Evolutionary conservation across 1,140 invertebrate genomes (phyloP), one percentile per base, ranked within the genome.

Genomic region (Trachymyrmex cornetzi): DNA sequence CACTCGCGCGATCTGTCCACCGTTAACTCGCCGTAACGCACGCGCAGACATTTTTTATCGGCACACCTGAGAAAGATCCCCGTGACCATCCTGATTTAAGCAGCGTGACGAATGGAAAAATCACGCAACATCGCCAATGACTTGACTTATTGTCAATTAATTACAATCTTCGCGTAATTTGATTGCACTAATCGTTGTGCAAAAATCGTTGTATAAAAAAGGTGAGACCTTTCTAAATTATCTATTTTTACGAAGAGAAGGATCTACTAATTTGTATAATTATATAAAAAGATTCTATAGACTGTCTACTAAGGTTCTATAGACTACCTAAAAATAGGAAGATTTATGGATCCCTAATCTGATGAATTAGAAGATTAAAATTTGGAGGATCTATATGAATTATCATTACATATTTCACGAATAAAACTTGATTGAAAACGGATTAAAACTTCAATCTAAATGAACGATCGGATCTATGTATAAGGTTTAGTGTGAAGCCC

Each of bases 401-500:
- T 16, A 12, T 34, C 14, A 19, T 81, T 9, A 30, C 24, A 30
- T 14, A 38, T 57, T 69, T 71, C 14, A 14, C 7, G 22, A 14
- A 22, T 57, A 59, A 22, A 34, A 53, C 0, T 2, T 66, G 53
- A 19, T 34, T 4, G 22, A 34, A 16, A 53, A 59, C 24, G 1
- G 24, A 79, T 22, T 44, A 22, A 34, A 64, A n/a, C 9, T 85
- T 77, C 1, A 1, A 59, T 63, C 14, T 24, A 57, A 61, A 66
- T 59, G 7, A 85, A 50, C 1, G 74, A 71, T 71, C 22, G n/a
- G 74, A 9, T 22, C 19, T 30, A 80, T 0, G 57, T 9, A 38
- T 44, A 44, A 14, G 79, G 79, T 89, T 91, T 79, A 88, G 80
- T 91, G 89, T 92, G 88, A 87, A 87, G 61, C 50, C 50, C 59